Evolutionary conservation across 2,888 invertebrate species (phyloP).

Genomic region (Hedychridium roseum): DNA sequence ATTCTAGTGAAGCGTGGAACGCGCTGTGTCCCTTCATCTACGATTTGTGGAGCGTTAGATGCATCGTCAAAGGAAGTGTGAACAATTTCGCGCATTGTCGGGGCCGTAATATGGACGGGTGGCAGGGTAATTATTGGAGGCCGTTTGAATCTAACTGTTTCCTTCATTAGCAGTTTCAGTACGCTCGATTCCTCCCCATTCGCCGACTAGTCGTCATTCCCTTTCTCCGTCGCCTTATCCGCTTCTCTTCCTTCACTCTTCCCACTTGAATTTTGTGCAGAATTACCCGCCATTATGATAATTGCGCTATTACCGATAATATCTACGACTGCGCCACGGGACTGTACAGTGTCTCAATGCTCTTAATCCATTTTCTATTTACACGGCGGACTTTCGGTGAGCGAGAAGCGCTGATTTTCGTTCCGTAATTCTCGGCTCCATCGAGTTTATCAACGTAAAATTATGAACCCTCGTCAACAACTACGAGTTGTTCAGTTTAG

Average conservation of each 20-base stretch:
- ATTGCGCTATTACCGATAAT: slow-evolving; percentile 64
- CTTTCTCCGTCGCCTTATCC: slow-evolving; percentile 13
- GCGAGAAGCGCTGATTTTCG: slow-evolving; percentile 47
- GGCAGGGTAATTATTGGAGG: slow-evolving; percentile 62
- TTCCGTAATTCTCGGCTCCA: slow-evolving; percentile 45
- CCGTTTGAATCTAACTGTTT: slow-evolving; percentile 65
- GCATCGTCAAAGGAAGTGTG: slow-evolving; percentile 61
- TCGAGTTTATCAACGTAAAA: slow-evolving; percentile 35
- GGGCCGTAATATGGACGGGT: slow-evolving; percentile 57
- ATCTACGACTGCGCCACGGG: slow-evolving; percentile 57
- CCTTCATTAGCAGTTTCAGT: slow-evolving; percentile 65
- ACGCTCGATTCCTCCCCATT: slow-evolving; percentile 41
- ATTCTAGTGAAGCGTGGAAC: slow-evolving; percentile 2
- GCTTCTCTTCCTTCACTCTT: slow-evolving; percentile 20
- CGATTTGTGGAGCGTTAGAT: slow-evolving; percentile 49
- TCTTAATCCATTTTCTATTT: slow-evolving; percentile 62
- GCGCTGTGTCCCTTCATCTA: slow-evolving; percentile 26
- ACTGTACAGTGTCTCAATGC: slow-evolving; percentile 46
- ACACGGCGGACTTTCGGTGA: slow-evolving; percentile 53
- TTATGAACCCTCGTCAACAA: too few relatives aligned
- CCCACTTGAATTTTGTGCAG: slow-evolving; percentile 56
- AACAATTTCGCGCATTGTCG: slow-evolving; percentile 63
- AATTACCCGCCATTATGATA: slow-evolving; percentile 64
- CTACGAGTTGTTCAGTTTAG: too few relatives aligned
- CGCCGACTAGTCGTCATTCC: slow-evolving; percentile 13